A percentile compares a stretch with the other conserved stretches of the same genome.
Conservation (phyloP, 2,888 invertebrate genomes). For the Microctonus aethiopoides region DNA sequence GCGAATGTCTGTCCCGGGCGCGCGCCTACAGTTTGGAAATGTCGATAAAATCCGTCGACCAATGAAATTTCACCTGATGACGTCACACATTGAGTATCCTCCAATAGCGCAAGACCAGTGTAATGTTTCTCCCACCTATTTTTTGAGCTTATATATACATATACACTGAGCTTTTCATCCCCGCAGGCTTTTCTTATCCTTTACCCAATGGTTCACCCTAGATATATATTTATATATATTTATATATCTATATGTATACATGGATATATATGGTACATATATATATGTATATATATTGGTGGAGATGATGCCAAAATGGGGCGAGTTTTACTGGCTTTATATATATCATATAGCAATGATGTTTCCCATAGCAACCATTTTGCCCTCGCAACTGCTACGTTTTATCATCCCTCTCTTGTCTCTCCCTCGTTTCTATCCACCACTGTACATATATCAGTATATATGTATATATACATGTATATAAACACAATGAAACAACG, state of each 20-base stretch:
- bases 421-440: background rate
- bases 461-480: too few species aligned
- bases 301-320: conserved; percentile 17
- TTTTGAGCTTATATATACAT: conserved; percentile 16
- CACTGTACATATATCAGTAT: conserved; percentile 48
- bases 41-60: conserved; percentile 65
- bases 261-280: too few species aligned
- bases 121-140: conserved; percentile 51
- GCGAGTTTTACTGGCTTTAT: conserved; percentile 25
- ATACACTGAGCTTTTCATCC: conserved; percentile 15
- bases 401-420: background rate
- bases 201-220: conserved; percentile 42
- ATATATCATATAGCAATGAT: conserved; percentile 24
- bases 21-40: conserved; percentile 55
- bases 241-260: conserved; percentile 36
- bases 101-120: conserved; percentile 58
- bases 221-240: too few species aligned
- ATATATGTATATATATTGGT: conserved; percentile 23
- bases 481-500: conserved; percentile 60
- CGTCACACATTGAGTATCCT: conserved; percentile 59
- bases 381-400: conserved; percentile 11
- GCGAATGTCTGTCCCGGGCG: conserved; percentile 41
- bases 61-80: conserved; percentile 61
- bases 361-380: conserved; percentile 30
- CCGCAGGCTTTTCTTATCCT: conserved; percentile 53